Conservation (phyloP, 1,140 invertebrate genomes). For the Charaxes varanes region DNA sequence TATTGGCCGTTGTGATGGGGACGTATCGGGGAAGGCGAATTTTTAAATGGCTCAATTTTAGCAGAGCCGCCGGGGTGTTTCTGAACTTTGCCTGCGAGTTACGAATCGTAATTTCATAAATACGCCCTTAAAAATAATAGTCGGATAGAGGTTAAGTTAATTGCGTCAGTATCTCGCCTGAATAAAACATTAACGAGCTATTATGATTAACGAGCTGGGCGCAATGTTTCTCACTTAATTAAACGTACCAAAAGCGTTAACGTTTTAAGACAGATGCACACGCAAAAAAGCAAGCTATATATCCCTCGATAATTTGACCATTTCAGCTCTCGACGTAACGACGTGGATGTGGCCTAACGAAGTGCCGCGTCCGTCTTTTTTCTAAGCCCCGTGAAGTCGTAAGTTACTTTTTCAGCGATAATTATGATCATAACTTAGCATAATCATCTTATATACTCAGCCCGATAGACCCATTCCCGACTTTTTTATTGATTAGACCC, state of each 20-base stretch:
- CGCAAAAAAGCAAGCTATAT: slow-evolving; percentile 42
- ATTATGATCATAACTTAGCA: slow-evolving; percentile 35
- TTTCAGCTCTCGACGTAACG: slow-evolving; percentile 21
- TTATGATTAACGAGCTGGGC: slow-evolving; percentile 20
- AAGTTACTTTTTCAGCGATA: slow-evolving; percentile 29
- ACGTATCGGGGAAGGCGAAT: slow-evolving; percentile 35
- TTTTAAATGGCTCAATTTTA: slow-evolving; percentile 56
- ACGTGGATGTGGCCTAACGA: slow-evolving; percentile 30
- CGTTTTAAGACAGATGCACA: slow-evolving; percentile 39
- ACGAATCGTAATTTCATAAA: too few relatives aligned
- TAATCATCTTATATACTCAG: slow-evolving; percentile 32
- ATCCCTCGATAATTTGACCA: slow-evolving; percentile 41
- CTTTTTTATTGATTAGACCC: slow-evolving; percentile 21
- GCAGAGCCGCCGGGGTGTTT: not conserved
- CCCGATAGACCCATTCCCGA: slow-evolving; percentile 28
- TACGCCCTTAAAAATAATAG: too few relatives aligned
- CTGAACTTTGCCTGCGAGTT: too few relatives aligned
- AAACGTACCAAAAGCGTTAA: slow-evolving; percentile 43
- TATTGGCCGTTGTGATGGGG: slow-evolving; percentile 40
- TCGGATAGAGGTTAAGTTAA: slow-evolving; percentile 9
- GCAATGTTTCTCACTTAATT: slow-evolving; percentile 54
- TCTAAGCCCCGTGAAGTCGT: slow-evolving; percentile 14
- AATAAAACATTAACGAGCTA: slow-evolving; percentile 26
- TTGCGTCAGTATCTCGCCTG: slow-evolving; percentile 14
- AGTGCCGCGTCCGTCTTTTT: slow-evolving; percentile 32